Percentiles rank a stretch among this genome's conserved stretches.
phyloP scores from a whole-genome alignment of 2,888 invertebrate genomes.

The Ctena decussata region DNA sequence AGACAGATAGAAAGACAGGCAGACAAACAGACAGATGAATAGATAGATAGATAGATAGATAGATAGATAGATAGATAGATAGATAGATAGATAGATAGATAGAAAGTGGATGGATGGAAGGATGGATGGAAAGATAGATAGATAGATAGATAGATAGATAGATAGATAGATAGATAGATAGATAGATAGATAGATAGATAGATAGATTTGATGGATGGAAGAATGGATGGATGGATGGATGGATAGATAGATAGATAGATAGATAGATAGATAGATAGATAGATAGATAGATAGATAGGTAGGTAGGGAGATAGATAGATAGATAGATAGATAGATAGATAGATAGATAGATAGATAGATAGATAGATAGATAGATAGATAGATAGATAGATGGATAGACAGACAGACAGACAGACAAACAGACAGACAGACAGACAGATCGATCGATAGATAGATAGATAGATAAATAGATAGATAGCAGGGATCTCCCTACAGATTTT shows the following conservation, averaged over 20 bases:
- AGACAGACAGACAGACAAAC: not conserved
- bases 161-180: slow-evolving; percentile 10
- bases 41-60: slow-evolving; percentile 9
- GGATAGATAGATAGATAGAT: not conserved
- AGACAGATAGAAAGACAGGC: not conserved
- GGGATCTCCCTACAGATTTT: too few species aligned
- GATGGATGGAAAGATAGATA: not conserved
- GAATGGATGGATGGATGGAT: too few species aligned
- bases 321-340: not conserved
- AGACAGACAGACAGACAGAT: not conserved
- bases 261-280: not conserved
- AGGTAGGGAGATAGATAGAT: not conserved
- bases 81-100: slow-evolving; percentile 7
- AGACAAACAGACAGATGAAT: not conserved
- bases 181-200: not conserved
- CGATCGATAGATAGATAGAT: too few species aligned
- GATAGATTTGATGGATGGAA: not conserved
- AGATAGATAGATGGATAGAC: not conserved
- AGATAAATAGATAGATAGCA: too few species aligned
- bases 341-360: not conserved
- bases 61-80: slow-evolving; percentile 7
- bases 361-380: not conserved
- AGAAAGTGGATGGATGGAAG: not conserved
- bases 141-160: slow-evolving; percentile 13
- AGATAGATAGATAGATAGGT: too few species aligned